A percentile compares a stretch with the other conserved stretches of the same genome.
phyloP scores from a whole-genome alignment of 2,113 vertebrate species.

The Strigops habroptila region DNA sequence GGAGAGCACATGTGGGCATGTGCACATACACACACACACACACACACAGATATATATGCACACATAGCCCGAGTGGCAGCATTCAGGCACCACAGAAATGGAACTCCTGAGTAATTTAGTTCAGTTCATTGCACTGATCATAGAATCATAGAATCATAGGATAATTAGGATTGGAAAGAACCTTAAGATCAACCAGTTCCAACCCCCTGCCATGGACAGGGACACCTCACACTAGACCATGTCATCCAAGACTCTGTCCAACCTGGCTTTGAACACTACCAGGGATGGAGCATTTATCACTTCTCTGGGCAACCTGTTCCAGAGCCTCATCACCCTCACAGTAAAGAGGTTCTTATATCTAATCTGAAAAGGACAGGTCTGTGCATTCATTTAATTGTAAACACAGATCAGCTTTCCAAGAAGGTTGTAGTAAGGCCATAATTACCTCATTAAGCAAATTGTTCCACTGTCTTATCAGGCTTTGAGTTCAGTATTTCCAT shows the following conservation, averaged over 20 bases:
- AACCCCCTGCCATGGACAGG: not conserved
- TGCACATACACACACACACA: accelerated
- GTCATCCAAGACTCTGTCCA: not conserved
- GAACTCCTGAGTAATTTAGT: not conserved
- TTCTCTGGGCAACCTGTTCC: not conserved
- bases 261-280: not conserved
- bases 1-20: accelerated
- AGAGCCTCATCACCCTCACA: not conserved
- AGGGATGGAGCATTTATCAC: not conserved
- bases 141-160: not conserved
- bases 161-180: not conserved
- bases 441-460: slow-evolving; percentile 55
- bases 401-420: not conserved
- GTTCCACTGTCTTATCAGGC: slow-evolving; percentile 30
- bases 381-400: not conserved
- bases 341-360: not conserved
- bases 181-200: not conserved
- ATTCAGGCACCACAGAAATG: not conserved
- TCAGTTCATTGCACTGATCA: not conserved
- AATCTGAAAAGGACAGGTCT: not conserved
- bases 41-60: accelerated
- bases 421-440: not conserved
- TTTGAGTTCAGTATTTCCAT: slow-evolving; percentile 12
- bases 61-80: accelerated
- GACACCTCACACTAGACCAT: not conserved